phyloP scores from a whole-genome alignment of 2,797 vertebrate genomes.

The Chelon auratus region DNA sequence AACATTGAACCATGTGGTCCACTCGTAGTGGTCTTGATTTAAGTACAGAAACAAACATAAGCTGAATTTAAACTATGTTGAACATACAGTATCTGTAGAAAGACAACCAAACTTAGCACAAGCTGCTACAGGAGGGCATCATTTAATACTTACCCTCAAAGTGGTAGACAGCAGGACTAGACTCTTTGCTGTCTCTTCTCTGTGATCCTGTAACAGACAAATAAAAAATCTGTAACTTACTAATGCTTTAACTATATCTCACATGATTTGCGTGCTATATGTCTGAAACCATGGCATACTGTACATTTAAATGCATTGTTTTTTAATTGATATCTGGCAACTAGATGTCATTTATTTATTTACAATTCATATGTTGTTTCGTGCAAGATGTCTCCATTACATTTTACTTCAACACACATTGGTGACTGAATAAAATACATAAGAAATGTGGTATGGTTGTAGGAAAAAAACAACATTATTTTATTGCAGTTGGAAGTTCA shows the following conservation, averaged over 20 bases:
- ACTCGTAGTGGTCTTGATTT: slow-evolving; percentile 83
- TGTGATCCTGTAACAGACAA: slow-evolving; percentile 65
- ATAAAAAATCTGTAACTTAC: neutral
- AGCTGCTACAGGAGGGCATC: neutral
- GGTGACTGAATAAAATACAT: neutral
- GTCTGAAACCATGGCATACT: no score
- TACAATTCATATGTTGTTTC: neutral
- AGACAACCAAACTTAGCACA: neutral
- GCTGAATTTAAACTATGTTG: no score
- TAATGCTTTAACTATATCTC: neutral
- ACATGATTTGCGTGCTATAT: neutral
- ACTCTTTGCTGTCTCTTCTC: slow-evolving; percentile 58
- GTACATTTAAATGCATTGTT: neutral
- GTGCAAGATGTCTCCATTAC: neutral
- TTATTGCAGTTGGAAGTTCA: no score
- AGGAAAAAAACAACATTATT: no score
- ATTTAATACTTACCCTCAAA: slow-evolving; percentile 68
- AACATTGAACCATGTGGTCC: slow-evolving; percentile 94
- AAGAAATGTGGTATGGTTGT: no score
- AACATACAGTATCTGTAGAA: neutral
- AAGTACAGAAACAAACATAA: slow-evolving; percentile 23
- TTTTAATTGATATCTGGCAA: neutral
- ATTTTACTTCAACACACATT: neutral
- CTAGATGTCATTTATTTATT: neutral
- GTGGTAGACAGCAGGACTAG: slow-evolving; percentile 50